A percentile compares a stretch with the other conserved stretches of the same genome.
Evolutionary conservation across 2,888 invertebrate species (phyloP).

Genomic region (Helicoverpa assulta): DNA sequence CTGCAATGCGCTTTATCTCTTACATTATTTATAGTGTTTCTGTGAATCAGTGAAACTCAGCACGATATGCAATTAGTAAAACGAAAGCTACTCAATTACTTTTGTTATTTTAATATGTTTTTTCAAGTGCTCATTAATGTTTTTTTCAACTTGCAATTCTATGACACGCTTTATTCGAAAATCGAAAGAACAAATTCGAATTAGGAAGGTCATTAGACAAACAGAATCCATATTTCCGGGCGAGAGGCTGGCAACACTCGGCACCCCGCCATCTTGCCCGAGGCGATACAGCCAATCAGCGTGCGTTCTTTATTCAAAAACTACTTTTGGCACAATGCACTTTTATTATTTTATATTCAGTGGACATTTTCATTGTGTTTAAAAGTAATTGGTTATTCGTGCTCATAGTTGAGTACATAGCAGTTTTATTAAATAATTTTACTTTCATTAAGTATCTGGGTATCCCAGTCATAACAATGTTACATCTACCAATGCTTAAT

Average conservation of each 20-base stretch:
- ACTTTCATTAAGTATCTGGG: constrained; percentile 2
- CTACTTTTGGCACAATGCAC: constrained; percentile 76
- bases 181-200: constrained; percentile 64
- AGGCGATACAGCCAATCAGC: constrained; percentile 85
- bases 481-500: too few species aligned
- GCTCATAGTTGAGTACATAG: constrained; percentile 44
- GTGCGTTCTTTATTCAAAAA: constrained; percentile 84
- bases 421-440: constrained; percentile 40
- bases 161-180: constrained; percentile 43
- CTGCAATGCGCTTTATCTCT: neutral
- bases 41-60: constrained; percentile 27
- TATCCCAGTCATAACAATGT: neutral
- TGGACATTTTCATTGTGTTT: constrained; percentile 67
- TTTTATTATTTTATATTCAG: constrained; percentile 49
- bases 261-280: constrained; percentile 87
- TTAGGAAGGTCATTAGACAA: constrained; percentile 81
- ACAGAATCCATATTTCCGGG: constrained; percentile 86
- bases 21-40: constrained; percentile 19
- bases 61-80: constrained; percentile 17
- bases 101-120: constrained; percentile 26
- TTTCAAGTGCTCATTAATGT: constrained; percentile 14
- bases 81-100: constrained; percentile 26
- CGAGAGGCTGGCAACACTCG: constrained; percentile 81
- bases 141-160: constrained; percentile 28
- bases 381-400: constrained; percentile 73